Evolutionary conservation across 37 sponge, comb jelly and placozoan genomes (phyloP), one percentile per base, ranked within the genome.

Genomic region (Cliona cf. orientalis): DNA sequence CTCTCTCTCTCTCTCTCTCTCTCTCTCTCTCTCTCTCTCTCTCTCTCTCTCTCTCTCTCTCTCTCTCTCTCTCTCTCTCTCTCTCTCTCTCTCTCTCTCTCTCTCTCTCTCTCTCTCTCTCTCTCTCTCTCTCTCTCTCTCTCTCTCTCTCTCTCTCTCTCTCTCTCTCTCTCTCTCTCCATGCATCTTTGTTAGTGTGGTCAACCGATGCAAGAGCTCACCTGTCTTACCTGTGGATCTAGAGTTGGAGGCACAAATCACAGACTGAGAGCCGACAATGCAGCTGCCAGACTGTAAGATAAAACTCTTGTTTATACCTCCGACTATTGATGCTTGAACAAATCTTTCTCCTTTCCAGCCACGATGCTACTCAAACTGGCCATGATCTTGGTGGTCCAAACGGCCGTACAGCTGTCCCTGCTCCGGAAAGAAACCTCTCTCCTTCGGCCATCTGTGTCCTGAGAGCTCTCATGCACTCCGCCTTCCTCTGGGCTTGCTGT

Each of bases 391-490:
- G 90, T 34, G 28, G 32, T 14, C 84, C 84, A 58, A 49, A 72
- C 2, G 63, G 29, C 49, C 79, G 90, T 2, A 74, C 70, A 21
- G 37, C 31, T 42, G 14, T 81, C 7, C 75, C 84, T 21, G 40
- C 73, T 21, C 74, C 84, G 44, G 90, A 89, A 42, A 59, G 90
- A 43, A 56, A 33, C 38, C 80, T 89, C 43, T 83, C 84, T 3
- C 74, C 80, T 55, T n/a, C 80, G 59, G 84, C 81, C 21, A 45
- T 78, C 38, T 78, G 72, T 58, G 60, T 90, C 44, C 19, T 90
- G 38, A 84, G 86, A 69, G 75, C 76, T 11, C 36, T 84, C 56
- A 84, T 90, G 85, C 86, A 84, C 62, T 56, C 81, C 59, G 74
- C 82, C 34, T 55, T 88, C 3, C 43, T 88, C 49, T 88, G 89